Percentiles rank a stretch among this genome's conserved stretches.
These are phyloP conservation scores for Poecilia velifera DNA, from an alignment of 2,797 vertebrate species.

Conservation along the genomic window DNA sequence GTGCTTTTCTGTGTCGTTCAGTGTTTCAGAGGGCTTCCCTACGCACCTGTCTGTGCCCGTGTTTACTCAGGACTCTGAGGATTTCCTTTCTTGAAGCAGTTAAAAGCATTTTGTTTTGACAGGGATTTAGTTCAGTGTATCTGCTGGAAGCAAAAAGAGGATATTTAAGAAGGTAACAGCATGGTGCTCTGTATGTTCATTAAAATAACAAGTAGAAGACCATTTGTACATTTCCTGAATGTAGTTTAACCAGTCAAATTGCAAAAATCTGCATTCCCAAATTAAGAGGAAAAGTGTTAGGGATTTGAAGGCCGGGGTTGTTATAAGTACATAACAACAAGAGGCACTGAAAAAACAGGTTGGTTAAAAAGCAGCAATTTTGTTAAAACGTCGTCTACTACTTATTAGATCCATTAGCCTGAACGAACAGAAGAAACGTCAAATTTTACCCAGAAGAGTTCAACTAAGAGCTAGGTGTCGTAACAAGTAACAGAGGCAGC, in stretches of 20 bases:
- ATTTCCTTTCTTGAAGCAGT: slow-evolving; percentile 35
- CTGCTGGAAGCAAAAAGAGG: slow-evolving; percentile 11
- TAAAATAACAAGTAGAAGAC: neutral
- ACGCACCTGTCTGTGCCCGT: slow-evolving; percentile 56
- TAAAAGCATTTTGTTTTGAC: neutral
- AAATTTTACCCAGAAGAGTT: slow-evolving; percentile 5
- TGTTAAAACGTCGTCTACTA: neutral
- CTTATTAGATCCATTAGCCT: neutral
- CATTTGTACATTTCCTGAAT: neutral
- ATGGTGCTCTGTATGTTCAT: neutral
- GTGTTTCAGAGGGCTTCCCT: slow-evolving; percentile 23
- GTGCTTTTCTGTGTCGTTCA: neutral
- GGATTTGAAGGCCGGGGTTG: too few species aligned
- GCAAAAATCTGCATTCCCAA: neutral
- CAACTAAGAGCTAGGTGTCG: slow-evolving; percentile 25
- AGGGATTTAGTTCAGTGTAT: neutral
- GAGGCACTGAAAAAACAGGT: neutral
- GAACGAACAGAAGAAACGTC: slow-evolving; percentile 5
- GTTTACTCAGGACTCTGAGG: slow-evolving; percentile 49
- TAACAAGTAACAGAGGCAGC: slow-evolving; percentile 37
- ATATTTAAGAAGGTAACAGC: neutral
- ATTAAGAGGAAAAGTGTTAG: neutral
- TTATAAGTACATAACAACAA: neutral
- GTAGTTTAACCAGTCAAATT: neutral
- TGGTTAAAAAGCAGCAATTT: neutral